Base-by-base conservation (phyloP, 1,140 invertebrate species). In the Drosophila kikkawai region DNA sequence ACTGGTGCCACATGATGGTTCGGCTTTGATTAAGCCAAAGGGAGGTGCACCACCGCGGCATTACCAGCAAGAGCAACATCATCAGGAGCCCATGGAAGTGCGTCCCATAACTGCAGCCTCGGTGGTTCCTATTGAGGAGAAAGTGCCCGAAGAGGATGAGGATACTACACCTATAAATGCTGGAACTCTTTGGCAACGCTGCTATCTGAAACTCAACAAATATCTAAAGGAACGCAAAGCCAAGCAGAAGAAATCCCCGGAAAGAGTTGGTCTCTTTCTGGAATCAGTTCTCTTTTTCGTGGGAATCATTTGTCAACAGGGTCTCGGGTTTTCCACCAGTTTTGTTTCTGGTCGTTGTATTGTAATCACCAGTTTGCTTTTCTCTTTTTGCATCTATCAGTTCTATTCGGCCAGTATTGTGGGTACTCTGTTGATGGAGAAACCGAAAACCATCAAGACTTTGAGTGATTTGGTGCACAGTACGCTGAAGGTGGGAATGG, bases 331-430 rank as follows among this genome's bases (percentile, higher is more conserved):
- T 55, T 92, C 93, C 51, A 93, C 94, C 13, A 80, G 78, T 17
- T 93, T 94, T 3, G 90, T 93, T 39, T 94, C 95, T 9, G 94
- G 95, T n/a, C 94, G 95, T 42, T 93, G 95, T 19, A 91, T 95
- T 13, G 94, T 95, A 3, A 93, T 96, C 17, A 94, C 94, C 0
- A 94, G 95, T 9, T 94, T 96, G 59, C 51, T 96, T 0, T 96
- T 95, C 92, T 94, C 95, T 0, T 86, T 95, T 56, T 93, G 95
- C 19, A 84, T 96, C 12, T 96, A 95, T 91, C 95, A 96, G 83
- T 96, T 96, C 79, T 97, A 96, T 86, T 96, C 95, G 22, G 96
- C 95, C 0, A 95, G 94, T 68, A 95, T 97, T 64, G 96, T 96
- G 2, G 96, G 96, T 8, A 95, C 95, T 2, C 90, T 96, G n/a